Conservation (phyloP, 2,113 vertebrate species). For the Psilopsiagon aymara region DNA sequence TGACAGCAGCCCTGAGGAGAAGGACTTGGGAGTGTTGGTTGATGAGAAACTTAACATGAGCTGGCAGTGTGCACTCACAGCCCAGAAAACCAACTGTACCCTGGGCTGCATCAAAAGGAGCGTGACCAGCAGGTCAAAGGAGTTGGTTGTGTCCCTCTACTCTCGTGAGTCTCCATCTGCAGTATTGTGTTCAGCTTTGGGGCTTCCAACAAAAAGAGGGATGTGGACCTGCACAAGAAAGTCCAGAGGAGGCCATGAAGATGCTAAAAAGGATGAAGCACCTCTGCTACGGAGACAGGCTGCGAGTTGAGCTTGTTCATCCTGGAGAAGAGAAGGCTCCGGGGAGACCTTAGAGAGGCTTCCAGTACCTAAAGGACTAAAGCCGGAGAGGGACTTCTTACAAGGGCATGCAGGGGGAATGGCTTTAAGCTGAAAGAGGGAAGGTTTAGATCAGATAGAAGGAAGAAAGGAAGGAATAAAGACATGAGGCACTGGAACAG, state of each 20-base stretch:
- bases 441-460: not conserved
- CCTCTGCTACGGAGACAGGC: not conserved
- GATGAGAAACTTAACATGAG: not conserved
- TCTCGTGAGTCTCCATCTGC: not conserved
- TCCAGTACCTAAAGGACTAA: not conserved
- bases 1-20: not conserved
- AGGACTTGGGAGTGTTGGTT: not conserved
- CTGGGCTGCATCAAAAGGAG: not conserved
- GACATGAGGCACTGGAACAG: not conserved
- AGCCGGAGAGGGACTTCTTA: not conserved
- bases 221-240: not conserved
- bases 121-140: not conserved
- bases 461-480: not conserved
- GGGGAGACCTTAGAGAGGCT: not conserved
- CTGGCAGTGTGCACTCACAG: not conserved
- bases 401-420: not conserved
- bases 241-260: not conserved
- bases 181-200: not conserved
- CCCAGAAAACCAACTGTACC: not conserved
- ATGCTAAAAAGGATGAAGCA: not conserved
- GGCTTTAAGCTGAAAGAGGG: not conserved
- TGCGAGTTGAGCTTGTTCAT: not conserved
- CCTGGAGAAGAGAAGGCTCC: not conserved
- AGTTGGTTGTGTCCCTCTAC: not conserved
- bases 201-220: not conserved